Conservation (phyloP, 2,113 vertebrate species). For the Pontoporia blainvillei region DNA sequence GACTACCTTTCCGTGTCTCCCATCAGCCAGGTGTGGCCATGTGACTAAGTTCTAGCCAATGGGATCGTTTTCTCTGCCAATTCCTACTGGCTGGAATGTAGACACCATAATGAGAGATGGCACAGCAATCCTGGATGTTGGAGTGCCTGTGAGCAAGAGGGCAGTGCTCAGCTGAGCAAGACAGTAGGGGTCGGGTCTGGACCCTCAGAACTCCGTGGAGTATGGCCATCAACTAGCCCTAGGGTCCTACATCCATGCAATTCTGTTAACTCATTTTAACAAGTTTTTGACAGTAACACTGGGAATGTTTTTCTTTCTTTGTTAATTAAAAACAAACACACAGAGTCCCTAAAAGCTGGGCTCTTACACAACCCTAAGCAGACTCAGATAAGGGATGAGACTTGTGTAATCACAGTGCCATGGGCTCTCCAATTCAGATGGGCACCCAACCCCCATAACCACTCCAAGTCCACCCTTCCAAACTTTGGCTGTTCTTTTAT, state of each 20-base stretch:
- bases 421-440: not conserved
- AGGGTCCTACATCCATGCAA: not conserved
- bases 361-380: not conserved
- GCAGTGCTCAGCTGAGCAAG: no score
- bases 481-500: not conserved
- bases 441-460: not conserved
- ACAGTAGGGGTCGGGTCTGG: no score
- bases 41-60: not conserved
- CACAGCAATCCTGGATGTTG: not conserved
- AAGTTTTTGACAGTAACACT: not conserved
- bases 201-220: not conserved
- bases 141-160: not conserved
- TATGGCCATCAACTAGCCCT: not conserved
- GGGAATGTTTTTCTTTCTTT: not conserved
- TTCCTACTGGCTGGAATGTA: not conserved
- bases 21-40: not conserved
- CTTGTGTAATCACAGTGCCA: accelerated
- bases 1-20: not conserved
- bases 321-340: not conserved
- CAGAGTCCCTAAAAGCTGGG: not conserved
- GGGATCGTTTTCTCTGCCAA: not conserved
- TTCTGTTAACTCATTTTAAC: not conserved
- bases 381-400: not conserved
- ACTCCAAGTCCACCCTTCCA: not conserved
- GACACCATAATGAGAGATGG: not conserved